phyloP scores from a whole-genome alignment of 1,140 invertebrate species.

The Phymorhynchus buccinoides region DNA sequence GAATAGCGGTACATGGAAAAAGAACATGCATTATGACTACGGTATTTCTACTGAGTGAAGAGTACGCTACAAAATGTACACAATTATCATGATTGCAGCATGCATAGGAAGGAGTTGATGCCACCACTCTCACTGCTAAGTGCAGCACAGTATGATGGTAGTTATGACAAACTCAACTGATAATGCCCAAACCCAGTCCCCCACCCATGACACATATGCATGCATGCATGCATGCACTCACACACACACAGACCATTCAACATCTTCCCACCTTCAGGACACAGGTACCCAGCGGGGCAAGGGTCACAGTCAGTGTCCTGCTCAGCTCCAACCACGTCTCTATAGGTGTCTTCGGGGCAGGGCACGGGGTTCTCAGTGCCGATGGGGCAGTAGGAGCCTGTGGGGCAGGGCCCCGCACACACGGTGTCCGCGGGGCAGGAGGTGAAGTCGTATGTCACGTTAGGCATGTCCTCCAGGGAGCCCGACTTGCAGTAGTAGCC shows the following conservation, averaged over 20 bases:
- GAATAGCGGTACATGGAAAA: too few species aligned
- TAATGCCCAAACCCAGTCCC: neutral
- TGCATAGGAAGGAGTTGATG: too few species aligned
- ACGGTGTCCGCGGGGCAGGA: slow-evolving; percentile 55
- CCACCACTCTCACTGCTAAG: too few species aligned
- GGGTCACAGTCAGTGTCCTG: slow-evolving; percentile 55
- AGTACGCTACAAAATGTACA: too few species aligned
- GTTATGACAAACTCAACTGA: neutral
- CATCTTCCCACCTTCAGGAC: slow-evolving; percentile 58
- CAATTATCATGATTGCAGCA: too few species aligned
- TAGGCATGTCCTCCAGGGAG: slow-evolving; percentile 60
- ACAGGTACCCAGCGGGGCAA: slow-evolving; percentile 67
- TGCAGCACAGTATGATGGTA: neutral
- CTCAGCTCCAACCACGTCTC: slow-evolving; percentile 53
- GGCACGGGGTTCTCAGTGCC: slow-evolving; percentile 59
- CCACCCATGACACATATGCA: too few species aligned
- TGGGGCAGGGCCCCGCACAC: slow-evolving; percentile 68
- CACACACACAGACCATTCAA: neutral
- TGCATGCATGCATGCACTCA: too few species aligned
- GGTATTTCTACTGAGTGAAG: too few species aligned
- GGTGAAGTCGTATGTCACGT: slow-evolving; percentile 49
- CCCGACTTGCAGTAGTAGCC: slow-evolving; percentile 71
- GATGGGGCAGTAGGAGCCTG: slow-evolving; percentile 64
- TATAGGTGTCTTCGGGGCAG: slow-evolving; percentile 66
- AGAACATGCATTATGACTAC: too few species aligned